Percentiles rank a stretch among this genome's conserved stretches.
phyloP scores from a whole-genome alignment of 2,888 invertebrate species.

The Epinotia ramella region DNA sequence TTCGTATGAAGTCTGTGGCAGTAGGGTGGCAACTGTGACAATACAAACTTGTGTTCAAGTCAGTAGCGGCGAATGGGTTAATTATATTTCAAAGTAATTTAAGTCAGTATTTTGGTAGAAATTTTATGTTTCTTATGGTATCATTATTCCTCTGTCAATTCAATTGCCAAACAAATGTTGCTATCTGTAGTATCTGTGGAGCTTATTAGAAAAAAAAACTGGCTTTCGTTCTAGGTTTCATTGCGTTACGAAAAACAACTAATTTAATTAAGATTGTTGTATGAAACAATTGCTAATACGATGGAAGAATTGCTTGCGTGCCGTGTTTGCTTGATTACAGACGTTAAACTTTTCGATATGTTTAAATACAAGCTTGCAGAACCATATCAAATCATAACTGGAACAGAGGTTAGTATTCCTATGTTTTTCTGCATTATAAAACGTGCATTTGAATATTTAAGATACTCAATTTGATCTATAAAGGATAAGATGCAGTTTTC shows the following conservation, averaged over 20 bases:
- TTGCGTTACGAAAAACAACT: not conserved
- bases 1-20: no score
- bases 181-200: constrained; percentile 6
- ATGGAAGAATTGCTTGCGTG: constrained; percentile 64
- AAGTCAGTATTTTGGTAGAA: constrained; percentile 6
- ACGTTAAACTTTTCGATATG: constrained; percentile 66
- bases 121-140: not conserved
- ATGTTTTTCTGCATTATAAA: constrained; percentile 29
- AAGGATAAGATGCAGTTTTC: not conserved
- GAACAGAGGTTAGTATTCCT: constrained; percentile 58
- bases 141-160: not conserved
- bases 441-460: not conserved
- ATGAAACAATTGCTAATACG: constrained; percentile 47
- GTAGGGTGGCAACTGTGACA: no score
- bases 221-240: not conserved
- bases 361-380: constrained; percentile 58
- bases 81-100: no score
- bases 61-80: no score
- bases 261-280: constrained; percentile 37
- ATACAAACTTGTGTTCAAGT: no score
- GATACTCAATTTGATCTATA: not conserved
- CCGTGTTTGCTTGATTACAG: constrained; percentile 68
- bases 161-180: not conserved
- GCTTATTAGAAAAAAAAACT: no score
- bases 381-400: constrained; percentile 64